phyloP scores from a whole-genome alignment of 2,113 vertebrate genomes.

The Pseudorasbora parva region DNA sequence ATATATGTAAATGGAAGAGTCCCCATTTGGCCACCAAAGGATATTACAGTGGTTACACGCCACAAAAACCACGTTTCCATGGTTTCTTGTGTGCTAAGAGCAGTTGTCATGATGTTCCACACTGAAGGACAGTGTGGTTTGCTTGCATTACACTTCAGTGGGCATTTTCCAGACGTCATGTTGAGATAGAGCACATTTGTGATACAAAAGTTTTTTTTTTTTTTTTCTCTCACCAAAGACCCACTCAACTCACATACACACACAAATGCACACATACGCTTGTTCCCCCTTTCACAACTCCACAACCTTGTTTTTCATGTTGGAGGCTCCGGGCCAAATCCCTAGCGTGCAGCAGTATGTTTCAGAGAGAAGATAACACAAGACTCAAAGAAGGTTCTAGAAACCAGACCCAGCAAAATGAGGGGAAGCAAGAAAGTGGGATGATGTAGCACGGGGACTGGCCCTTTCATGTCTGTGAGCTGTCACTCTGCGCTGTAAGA shows the following conservation, averaged over 20 bases:
- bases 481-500: slow-evolving; percentile 2
- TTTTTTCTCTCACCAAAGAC: not conserved
- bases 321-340: slow-evolving; percentile 17
- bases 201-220: not conserved
- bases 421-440: not conserved
- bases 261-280: not conserved
- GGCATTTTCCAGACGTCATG: not conserved
- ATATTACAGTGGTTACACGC: too few relatives aligned
- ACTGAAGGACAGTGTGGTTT: not conserved
- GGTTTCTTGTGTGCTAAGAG: not conserved
- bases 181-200: not conserved
- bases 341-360: slow-evolving; percentile 34
- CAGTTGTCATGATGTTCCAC: not conserved
- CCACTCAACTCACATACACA: not conserved
- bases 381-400: slow-evolving; percentile 36
- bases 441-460: slow-evolving; percentile 30
- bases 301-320: slow-evolving; percentile 38
- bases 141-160: not conserved
- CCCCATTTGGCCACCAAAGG: too few relatives aligned
- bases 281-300: not conserved
- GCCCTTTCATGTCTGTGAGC: slow-evolving; percentile 33
- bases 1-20: too few relatives aligned
- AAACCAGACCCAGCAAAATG: slow-evolving; percentile 41
- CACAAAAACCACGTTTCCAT: not conserved
- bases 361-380: slow-evolving; percentile 38